Base-by-base conservation (phyloP, 2,797 vertebrate species). In the Cichlasoma orientale region DNA sequence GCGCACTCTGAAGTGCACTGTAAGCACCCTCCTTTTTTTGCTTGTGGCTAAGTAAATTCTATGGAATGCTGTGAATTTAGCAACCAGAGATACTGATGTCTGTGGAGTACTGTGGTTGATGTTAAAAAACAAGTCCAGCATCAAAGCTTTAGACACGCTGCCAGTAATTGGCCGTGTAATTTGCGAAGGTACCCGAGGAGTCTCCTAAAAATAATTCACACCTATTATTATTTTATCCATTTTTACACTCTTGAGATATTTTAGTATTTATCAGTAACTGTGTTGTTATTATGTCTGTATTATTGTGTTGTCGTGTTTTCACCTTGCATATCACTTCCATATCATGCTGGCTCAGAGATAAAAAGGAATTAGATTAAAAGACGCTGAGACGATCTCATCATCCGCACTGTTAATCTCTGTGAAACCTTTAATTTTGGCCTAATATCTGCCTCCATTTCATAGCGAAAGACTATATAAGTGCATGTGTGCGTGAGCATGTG, bases 1-100 rank as follows among this genome's bases (percentile, higher is more conserved):
- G 91, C 93, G 75, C 88, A 90, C 92, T 93, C 94, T 95, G 93
- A 95, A 94, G 94, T 95, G 93, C 95, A 94, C 93, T 94, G 93
- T 95, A 94, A 94, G 94, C 95, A 94, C 94, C 93, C 93, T 94
- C 92, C 83, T 94, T 92, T 89, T 88, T 90, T 88, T 79, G 90
- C 92, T 94, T 81, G 84, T 94, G 91, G 91, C 91, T 89, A 94
- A 94, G 91, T 94, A 91, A 94, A 94, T 93, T 93, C 91, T 88
- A 87, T 90, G 92, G 92, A 94, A 93, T 92, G 90, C 90, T 83
- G 77, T 66, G 80, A 93, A 93, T 93, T 93, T 92, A 89, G 88
- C 82, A 89, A 75, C 86, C 55, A 82, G 78, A 93, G 87, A 91
- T 88, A 90, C 83, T 88, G 89, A 90, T 88, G 89, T 93, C 89